phyloP scores from a whole-genome alignment of 1,140 invertebrate genomes.

The Brachionus paranguensis region DNA sequence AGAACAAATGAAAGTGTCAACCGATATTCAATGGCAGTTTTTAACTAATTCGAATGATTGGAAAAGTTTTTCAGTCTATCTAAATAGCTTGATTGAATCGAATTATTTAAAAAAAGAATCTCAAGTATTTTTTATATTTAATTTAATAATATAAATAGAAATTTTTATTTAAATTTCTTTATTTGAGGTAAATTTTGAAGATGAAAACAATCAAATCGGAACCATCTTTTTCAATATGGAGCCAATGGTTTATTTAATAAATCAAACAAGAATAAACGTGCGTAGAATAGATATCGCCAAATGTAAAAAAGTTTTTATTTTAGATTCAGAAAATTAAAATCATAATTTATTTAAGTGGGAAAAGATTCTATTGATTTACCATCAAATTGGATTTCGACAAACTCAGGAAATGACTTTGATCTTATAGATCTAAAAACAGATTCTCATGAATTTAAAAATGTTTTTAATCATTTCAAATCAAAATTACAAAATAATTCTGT shows the following conservation, averaged over 20 bases:
- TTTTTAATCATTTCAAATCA: not conserved
- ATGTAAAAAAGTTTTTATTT: not conserved
- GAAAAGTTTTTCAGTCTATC: slow-evolving; percentile 2
- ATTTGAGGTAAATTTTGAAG: not conserved
- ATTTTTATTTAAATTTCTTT: not conserved
- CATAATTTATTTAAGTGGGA: not conserved
- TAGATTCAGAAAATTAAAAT: too few relatives aligned
- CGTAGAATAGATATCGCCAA: not conserved
- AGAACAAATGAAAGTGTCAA: not conserved
- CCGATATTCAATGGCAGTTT: slow-evolving; percentile 25
- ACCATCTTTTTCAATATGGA: not conserved
- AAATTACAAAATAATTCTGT: not conserved
- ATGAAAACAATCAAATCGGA: not conserved
- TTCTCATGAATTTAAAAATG: not conserved
- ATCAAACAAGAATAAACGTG: not conserved
- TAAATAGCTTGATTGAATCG: slow-evolving; percentile 20
- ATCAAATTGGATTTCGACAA: not conserved
- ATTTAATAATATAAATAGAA: not conserved
- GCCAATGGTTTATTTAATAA: not conserved
- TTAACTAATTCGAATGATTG: not conserved
- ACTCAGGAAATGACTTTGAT: not conserved
- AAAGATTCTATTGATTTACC: not conserved
- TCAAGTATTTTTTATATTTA: not conserved
- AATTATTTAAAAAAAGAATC: not conserved
- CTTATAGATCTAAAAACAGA: not conserved